Evolutionary conservation across 1,140 invertebrate genomes (phyloP).

Genomic region (Neoseiulus cucumeris): DNA sequence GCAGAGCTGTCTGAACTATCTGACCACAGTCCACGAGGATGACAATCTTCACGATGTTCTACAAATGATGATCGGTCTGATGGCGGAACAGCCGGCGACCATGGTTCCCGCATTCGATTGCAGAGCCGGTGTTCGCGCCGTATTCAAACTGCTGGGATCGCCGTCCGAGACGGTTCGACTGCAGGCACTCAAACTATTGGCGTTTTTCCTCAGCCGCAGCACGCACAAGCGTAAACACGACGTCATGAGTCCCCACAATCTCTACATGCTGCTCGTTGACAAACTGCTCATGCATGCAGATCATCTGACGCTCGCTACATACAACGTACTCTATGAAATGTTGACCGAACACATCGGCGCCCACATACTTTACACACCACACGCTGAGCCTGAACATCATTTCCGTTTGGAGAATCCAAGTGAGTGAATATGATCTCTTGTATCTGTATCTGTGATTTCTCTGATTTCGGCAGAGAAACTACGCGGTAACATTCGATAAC

Average conservation of each 20-base stretch:
- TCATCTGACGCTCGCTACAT: conserved; percentile 70
- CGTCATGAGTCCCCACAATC: conserved; percentile 92
- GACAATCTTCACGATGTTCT: conserved; percentile 96
- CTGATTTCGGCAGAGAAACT: conserved; percentile 9
- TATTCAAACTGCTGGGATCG: conserved; percentile 87
- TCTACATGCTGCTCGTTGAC: conserved; percentile 87
- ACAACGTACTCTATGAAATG: conserved; percentile 98
- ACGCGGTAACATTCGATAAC: no score
- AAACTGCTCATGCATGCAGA: conserved; percentile 70
- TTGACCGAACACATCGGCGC: conserved; percentile 89
- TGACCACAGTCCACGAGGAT: conserved; percentile 93
- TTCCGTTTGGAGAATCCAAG: conserved; percentile 92
- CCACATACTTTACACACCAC: conserved; percentile 71
- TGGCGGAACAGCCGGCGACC: conserved; percentile 92
- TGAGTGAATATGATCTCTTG: no score
- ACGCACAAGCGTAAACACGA: conserved; percentile 73
- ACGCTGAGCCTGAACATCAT: conserved; percentile 79
- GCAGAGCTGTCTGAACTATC: conserved; percentile 90
- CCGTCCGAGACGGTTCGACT: conserved; percentile 84
- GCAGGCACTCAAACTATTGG: conserved; percentile 79
- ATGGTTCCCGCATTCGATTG: conserved; percentile 97
- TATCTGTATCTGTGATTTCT: conserved; percentile 11
- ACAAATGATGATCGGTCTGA: conserved; percentile 83
- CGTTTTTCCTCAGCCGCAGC: conserved; percentile 38
- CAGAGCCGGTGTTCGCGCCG: conserved; percentile 82